These are phyloP conservation scores for Bedellia somnulentella DNA, from an alignment of 2,888 invertebrate species.

Conservation along the genomic window DNA sequence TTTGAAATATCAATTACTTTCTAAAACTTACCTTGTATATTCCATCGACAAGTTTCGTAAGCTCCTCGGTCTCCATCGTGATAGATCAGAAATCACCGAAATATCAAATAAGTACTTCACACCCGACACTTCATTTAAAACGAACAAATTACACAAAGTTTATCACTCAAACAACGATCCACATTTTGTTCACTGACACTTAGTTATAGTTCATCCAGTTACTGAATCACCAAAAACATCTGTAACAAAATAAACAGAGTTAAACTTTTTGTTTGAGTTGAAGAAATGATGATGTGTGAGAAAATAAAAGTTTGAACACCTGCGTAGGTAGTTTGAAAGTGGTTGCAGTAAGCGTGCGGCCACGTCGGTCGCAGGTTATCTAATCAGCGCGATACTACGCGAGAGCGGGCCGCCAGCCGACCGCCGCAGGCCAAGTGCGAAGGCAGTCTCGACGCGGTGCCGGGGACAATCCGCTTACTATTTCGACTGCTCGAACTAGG, in stretches of 20 bases:
- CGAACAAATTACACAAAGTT: constrained; percentile 26
- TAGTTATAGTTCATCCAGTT: too few relatives aligned
- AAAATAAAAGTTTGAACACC: constrained; percentile 2
- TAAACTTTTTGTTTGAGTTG: constrained; percentile 6
- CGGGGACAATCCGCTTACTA: too few relatives aligned
- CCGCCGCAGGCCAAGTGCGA: too few relatives aligned
- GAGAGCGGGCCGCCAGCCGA: too few relatives aligned
- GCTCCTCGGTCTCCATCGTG: constrained; percentile 83
- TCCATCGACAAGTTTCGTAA: constrained; percentile 87
- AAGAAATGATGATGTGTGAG: neutral
- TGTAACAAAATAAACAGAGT: constrained; percentile 41
- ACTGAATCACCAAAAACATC: constrained; percentile 47
- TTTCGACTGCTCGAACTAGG: too few relatives aligned
- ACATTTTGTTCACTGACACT: constrained; percentile 53
- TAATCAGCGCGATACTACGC: too few relatives aligned
- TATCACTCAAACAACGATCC: constrained; percentile 44
- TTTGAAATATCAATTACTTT: too few relatives aligned
- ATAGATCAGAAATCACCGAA: constrained; percentile 20
- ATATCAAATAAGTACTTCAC: constrained; percentile 19
- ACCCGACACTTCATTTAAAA: constrained; percentile 46
- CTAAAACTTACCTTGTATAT: constrained; percentile 81
- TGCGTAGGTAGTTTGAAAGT: neutral
- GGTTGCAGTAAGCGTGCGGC: constrained; percentile 26
- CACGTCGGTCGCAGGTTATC: constrained; percentile 29
- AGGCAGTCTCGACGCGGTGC: too few relatives aligned